Percentiles rank a stretch among this genome's conserved stretches.
These are phyloP conservation scores for Riparia riparia DNA, from an alignment of 2,113 vertebrate species.

Conservation along the genomic window DNA sequence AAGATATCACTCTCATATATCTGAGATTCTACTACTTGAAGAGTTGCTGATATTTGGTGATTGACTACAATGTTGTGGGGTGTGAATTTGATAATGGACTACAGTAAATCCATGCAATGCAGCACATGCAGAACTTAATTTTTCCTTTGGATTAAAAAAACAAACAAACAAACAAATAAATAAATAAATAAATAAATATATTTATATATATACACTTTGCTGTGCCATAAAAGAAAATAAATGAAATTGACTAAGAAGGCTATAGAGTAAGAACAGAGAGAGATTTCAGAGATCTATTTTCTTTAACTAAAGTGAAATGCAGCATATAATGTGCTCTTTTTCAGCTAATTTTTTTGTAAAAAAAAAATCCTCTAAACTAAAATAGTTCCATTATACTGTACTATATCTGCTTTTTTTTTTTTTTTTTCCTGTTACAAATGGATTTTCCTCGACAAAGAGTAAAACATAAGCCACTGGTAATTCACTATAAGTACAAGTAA, in stretches of 20 bases:
- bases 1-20: conserved; percentile 6
- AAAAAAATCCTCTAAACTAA: neutral
- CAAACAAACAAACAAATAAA: neutral
- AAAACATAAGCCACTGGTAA: neutral
- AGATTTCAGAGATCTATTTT: neutral
- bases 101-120: conserved; percentile 1
- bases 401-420: neutral
- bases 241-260: neutral
- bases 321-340: neutral
- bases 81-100: conserved; percentile 46
- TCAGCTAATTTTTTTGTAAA: neutral
- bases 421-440: neutral
- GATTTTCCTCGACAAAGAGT: neutral
- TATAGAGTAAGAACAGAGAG: neutral
- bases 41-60: conserved; percentile 51
- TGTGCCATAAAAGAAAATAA: conserved; percentile 49
- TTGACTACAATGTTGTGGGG: neutral
- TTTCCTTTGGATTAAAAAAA: neutral
- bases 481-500: neutral
- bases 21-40: conserved; percentile 32
- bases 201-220: no score
- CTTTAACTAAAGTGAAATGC: conserved; percentile 10
- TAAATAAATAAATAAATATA: no score
- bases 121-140: conserved; percentile 25
- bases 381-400: neutral